Percentiles rank a stretch among this genome's conserved stretches.
These are phyloP conservation scores for Pimephales promelas DNA, from an alignment of 2,113 vertebrate genomes.

Conservation along the genomic window DNA sequence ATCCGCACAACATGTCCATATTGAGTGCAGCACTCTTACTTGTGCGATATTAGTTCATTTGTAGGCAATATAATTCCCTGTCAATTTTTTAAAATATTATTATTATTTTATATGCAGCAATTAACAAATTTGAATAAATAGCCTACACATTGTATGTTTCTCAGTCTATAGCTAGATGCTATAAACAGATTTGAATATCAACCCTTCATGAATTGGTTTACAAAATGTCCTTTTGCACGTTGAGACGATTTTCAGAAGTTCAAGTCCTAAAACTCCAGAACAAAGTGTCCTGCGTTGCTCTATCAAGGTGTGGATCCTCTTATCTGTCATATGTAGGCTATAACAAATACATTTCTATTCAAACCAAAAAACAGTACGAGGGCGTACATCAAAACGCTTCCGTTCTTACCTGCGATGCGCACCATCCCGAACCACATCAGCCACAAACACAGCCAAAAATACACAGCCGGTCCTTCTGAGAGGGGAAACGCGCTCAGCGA, in stretches of 20 bases:
- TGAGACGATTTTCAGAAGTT: not conserved
- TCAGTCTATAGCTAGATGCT: not conserved
- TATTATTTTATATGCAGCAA: not conserved
- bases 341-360: not conserved
- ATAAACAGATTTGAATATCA: not conserved
- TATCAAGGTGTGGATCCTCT: not conserved
- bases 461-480: not conserved
- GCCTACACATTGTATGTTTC: not conserved
- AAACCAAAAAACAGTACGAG: too few species aligned
- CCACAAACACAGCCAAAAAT: not conserved
- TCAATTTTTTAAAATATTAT: not conserved
- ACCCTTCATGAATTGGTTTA: too few species aligned
- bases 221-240: not conserved
- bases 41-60: not conserved
- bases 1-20: not conserved
- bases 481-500: not conserved
- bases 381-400: not conserved
- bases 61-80: not conserved
- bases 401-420: conserved; percentile 33
- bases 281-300: not conserved
- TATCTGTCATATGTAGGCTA: not conserved
- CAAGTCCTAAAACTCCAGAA: conserved; percentile 16
- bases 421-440: conserved; percentile 17
- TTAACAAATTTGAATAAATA: too few species aligned
- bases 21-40: not conserved